These are phyloP conservation scores for Orthosia cruda DNA, from an alignment of 2,888 invertebrate species.

Conservation along the genomic window DNA sequence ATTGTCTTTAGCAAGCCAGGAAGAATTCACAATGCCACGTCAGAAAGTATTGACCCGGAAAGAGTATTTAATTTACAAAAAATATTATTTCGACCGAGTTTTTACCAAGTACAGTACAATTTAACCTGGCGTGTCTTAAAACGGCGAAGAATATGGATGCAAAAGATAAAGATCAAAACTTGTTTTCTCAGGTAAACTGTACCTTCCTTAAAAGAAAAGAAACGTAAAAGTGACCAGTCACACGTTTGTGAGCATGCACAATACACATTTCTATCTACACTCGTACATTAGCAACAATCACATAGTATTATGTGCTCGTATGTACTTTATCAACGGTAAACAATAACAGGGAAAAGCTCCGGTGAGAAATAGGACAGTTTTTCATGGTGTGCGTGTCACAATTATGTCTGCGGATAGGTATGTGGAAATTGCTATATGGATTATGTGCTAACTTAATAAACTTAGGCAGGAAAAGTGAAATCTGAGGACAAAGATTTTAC, in stretches of 20 bases:
- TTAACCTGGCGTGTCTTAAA: neutral
- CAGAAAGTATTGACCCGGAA: neutral
- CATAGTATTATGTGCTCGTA: constrained; percentile 63
- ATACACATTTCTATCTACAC: constrained; percentile 58
- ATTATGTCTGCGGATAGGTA: constrained; percentile 53
- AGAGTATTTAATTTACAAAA: neutral
- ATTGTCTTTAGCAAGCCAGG: neutral
- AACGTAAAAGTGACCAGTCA: constrained; percentile 49
- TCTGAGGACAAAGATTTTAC: neutral
- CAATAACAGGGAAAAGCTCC: constrained; percentile 86
- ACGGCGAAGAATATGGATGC: neutral
- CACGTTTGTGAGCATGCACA: constrained; percentile 43
- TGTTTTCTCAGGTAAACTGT: neutral
- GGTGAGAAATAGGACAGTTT: constrained; percentile 86
- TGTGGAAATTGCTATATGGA: constrained; percentile 50
- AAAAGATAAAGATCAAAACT: neutral
- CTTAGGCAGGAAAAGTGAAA: constrained; percentile 28
- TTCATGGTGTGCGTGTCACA: constrained; percentile 70
- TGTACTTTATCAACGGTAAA: constrained; percentile 64
- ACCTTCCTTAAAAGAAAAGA: constrained; percentile 22
- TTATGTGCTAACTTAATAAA: constrained; percentile 34
- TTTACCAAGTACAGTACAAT: neutral
- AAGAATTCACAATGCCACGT: neutral
- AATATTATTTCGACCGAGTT: neutral
- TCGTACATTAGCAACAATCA: constrained; percentile 50